A percentile compares a stretch with the other conserved stretches of the same genome.
Evolutionary conservation across 2,888 invertebrate genomes (phyloP).

Genomic region (Steromphala cineraria): DNA sequence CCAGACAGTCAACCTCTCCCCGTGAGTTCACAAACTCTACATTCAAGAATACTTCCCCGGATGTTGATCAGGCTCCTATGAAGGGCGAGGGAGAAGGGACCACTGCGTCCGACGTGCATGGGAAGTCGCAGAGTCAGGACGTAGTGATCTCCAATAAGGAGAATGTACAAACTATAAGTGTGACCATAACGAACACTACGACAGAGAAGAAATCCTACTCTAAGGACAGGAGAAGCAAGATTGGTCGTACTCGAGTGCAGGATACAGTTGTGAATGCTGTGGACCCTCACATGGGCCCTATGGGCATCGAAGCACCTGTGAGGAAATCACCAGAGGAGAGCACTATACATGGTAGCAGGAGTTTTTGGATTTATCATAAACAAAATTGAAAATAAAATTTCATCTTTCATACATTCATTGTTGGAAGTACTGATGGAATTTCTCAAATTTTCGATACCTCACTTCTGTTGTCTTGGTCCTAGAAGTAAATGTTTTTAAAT

Average conservation of each 20-base stretch:
- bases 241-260: constrained; percentile 39
- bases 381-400: background rate
- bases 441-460: too few relatives aligned
- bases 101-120: background rate
- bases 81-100: constrained; percentile 15
- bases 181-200: constrained; percentile 46
- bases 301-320: background rate
- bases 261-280: constrained; percentile 34
- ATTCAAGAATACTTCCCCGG: constrained; percentile 12
- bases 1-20: constrained; percentile 7
- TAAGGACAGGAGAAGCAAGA: constrained; percentile 51
- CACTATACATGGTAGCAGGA: background rate
- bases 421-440: too few relatives aligned
- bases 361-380: background rate
- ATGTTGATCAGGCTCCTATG: background rate
- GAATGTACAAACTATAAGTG: constrained; percentile 45
- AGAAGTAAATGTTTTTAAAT: too few relatives aligned
- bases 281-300: constrained; percentile 16
- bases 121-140: constrained; percentile 26
- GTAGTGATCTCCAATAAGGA: constrained; percentile 46
- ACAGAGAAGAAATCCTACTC: constrained; percentile 59
- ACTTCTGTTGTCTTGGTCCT: too few relatives aligned
- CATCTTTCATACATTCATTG: too few relatives aligned
- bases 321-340: background rate
- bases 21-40: constrained; percentile 37